Evolutionary conservation across 2,888 invertebrate species (phyloP), one percentile per base, ranked within the genome.

Genomic region (Sinohyriopsis cumingii): DNA sequence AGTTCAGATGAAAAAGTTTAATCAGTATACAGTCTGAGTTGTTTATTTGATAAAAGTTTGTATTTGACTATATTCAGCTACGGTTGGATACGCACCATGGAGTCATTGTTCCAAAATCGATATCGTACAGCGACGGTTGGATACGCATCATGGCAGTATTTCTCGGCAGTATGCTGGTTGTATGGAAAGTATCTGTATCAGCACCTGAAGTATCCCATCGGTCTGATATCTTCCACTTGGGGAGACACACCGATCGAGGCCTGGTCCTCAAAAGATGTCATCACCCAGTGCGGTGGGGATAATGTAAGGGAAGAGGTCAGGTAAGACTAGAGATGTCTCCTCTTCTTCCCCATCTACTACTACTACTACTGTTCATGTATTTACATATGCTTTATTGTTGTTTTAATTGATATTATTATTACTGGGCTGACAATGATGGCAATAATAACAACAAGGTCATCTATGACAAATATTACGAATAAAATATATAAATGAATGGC

Each of bases 131-230:
- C 70, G 33, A 62, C 79, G 5, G 65, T 83, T n/a, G 82, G 82
- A 18, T 65, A 69, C 54, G 68, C 73, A 24, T 67, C 73, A n/a
- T 82, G 80, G 83, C 65, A 73, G 22, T 77, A 80, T 61, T 87
- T 86, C 68, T 87, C 88, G 1, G 86, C 87, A 9, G 85, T 88
- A 15, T 88, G 88, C 67, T 88, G 87, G 86, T 71, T 86, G 67
- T 88, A 84, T 72, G 89, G 87, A 4, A 82, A 84, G 71, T 80
- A 83, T 61, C 76, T 89, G 54, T 83, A 84, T 66, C 71, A 82
- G 55, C 76, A 78, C n/a, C 72, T 88, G 55, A 75, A 81, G 1
- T 80, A 82, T 61, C 88, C 89, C 1, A 81, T 89, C 6, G 88
- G 86, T 12, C 74, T 86, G 22, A 72, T 86, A 18, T 78, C 75